Conservation (phyloP, 2,113 vertebrate genomes). For the Ibidorhyncha struthersii region DNA sequence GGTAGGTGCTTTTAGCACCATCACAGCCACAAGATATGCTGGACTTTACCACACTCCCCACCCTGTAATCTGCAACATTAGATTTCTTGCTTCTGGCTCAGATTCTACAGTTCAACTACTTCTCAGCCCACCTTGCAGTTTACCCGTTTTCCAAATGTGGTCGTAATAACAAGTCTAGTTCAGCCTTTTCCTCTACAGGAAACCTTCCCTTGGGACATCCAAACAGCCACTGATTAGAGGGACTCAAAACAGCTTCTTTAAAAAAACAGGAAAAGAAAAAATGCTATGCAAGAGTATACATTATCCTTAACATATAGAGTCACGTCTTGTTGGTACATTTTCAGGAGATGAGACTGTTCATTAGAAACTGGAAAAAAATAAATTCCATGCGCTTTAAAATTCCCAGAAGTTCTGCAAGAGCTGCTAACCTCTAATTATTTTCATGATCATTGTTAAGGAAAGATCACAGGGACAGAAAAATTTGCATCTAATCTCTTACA, state of each 20-base stretch:
- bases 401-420: neutral
- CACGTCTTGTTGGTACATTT: neutral
- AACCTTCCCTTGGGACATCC: neutral
- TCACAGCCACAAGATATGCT: neutral
- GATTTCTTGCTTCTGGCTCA: neutral
- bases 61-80: neutral
- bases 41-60: neutral
- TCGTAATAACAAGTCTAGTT: neutral
- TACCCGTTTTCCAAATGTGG: neutral
- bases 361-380: neutral
- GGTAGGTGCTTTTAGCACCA: neutral
- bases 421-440: neutral
- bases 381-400: neutral
- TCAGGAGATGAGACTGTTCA: neutral
- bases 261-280: fast-evolving
- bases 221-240: neutral
- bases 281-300: neutral
- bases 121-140: neutral
- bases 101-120: neutral
- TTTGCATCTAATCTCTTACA: neutral
- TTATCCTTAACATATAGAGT: fast-evolving
- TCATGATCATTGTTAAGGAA: neutral
- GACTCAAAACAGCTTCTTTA: neutral
- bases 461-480: neutral
- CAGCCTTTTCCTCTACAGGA: neutral